A percentile compares a stretch with the other conserved stretches of the same genome.
phyloP scores from a whole-genome alignment of 2,888 invertebrate genomes.

The Molanna angustata region DNA sequence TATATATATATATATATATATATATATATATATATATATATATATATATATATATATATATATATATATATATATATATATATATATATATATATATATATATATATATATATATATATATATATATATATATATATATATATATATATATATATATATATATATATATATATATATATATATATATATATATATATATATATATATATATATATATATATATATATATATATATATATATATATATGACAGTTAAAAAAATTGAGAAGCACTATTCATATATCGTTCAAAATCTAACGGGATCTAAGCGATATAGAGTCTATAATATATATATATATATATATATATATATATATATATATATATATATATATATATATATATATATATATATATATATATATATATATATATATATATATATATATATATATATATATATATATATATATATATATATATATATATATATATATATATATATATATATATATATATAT shows the following conservation, averaged over 20 bases:
- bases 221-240: background rate
- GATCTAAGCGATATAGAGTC: background rate
- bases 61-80: background rate
- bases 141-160: background rate
- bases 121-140: background rate
- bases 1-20: background rate
- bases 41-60: background rate
- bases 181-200: background rate
- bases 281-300: too few relatives aligned
- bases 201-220: background rate
- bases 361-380: background rate
- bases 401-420: background rate
- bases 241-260: background rate
- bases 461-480: background rate
- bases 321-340: background rate
- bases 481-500: background rate
- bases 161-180: background rate
- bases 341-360: background rate
- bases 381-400: background rate
- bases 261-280: too few relatives aligned
- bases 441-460: background rate
- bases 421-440: background rate
- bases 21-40: background rate
- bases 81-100: background rate
- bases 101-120: background rate